Percentiles rank a stretch among this genome's conserved stretches.
Conservation (phyloP, 2,113 vertebrate genomes). For the Tychaedon coryphoeus region DNA sequence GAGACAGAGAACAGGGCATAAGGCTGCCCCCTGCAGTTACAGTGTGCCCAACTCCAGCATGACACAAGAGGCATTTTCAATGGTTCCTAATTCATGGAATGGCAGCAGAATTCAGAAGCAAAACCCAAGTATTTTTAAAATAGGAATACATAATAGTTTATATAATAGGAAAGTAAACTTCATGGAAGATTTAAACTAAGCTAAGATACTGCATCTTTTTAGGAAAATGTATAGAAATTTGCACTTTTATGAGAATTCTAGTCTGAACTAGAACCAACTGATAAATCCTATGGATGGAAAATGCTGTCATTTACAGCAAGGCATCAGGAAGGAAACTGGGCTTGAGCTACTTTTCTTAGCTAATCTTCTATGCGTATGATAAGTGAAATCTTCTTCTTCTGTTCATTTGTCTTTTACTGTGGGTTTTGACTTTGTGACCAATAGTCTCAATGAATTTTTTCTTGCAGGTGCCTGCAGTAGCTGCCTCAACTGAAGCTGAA, state of each 20-base stretch:
- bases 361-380: neutral
- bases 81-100: neutral
- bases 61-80: neutral
- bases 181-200: neutral
- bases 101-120: neutral
- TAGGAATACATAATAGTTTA: neutral
- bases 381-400: neutral
- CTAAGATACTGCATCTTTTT: neutral
- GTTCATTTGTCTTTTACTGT: neutral
- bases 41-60: neutral
- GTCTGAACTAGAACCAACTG: neutral
- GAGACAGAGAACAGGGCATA: fast-evolving
- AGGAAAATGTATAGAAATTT: neutral
- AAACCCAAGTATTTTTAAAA: neutral
- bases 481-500: conserved; percentile 79
- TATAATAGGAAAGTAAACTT: neutral
- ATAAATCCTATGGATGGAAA: neutral
- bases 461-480: conserved; percentile 53
- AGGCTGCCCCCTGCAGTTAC: neutral
- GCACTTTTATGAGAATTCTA: neutral
- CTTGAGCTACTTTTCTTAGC: neutral
- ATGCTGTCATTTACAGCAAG: neutral
- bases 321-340: neutral
- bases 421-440: neutral
- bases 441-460: neutral